phyloP scores from a whole-genome alignment of 2,797 vertebrate species.

The Poeciliopsis turneri region DNA sequence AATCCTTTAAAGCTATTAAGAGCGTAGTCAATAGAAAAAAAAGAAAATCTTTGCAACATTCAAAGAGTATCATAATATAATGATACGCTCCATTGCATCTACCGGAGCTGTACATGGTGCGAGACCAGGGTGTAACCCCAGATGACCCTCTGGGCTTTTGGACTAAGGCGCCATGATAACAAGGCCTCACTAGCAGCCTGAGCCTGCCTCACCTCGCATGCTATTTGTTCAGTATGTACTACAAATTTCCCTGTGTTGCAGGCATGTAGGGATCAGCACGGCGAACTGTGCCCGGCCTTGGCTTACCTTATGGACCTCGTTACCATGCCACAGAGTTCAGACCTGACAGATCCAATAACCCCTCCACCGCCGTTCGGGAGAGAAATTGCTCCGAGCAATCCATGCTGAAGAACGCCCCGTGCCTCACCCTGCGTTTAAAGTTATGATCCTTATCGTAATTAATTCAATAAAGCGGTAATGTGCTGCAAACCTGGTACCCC shows the following conservation, averaged over 20 bases:
- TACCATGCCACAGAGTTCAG: conserved; percentile 97
- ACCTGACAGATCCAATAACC: conserved; percentile 99
- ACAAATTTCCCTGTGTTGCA: conserved; percentile 95
- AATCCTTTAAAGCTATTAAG: conserved; percentile 34
- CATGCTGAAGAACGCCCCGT: conserved; percentile 82
- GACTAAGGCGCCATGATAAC: conserved; percentile 64
- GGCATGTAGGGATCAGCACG: conserved; percentile 87
- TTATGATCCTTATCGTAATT: conserved; percentile 99
- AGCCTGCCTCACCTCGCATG: conserved; percentile 55
- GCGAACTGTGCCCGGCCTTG: conserved; percentile 92
- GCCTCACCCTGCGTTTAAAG: conserved; percentile 99
- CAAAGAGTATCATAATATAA: conserved; percentile 70
- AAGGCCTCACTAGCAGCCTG: conserved; percentile 53
- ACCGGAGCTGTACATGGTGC: conserved; percentile 71
- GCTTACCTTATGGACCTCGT: conserved; percentile 94
- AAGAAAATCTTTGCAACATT: conserved; percentile 39
- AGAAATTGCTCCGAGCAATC: conserved; percentile 95
- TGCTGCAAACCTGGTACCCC: conserved; percentile 92
- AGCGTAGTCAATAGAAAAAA: conserved; percentile 36
- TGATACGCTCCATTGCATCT: conserved; percentile 78
- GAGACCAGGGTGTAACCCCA: conserved; percentile 62
- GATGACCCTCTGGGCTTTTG: conserved; percentile 58
- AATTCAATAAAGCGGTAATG: conserved; percentile 99
- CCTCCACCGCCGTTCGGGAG: conserved; percentile 87
- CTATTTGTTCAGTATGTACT: conserved; percentile 97